phyloP scores from a whole-genome alignment of 2,797 vertebrate genomes.

The Helostoma temminkii region DNA sequence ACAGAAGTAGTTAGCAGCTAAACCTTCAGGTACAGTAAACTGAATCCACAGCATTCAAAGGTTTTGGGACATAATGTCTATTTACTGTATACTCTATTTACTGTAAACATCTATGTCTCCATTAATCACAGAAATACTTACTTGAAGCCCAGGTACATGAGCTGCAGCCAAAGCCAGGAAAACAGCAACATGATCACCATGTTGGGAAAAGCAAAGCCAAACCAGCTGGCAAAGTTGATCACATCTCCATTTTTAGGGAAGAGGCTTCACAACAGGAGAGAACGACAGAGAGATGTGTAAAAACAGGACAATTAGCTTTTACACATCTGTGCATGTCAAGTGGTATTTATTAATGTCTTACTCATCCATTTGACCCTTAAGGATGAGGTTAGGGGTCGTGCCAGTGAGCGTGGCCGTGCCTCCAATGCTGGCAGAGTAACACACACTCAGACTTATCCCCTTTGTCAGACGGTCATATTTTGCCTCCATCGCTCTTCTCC shows the following conservation, averaged over 20 bases:
- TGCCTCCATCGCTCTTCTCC: conserved; percentile 51
- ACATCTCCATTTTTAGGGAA: conserved; percentile 82
- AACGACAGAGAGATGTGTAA: not conserved
- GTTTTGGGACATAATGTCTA: too few species aligned
- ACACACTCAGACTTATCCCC: conserved; percentile 91
- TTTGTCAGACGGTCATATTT: conserved; percentile 86
- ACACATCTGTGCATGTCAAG: not conserved
- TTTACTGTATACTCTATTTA: too few species aligned
- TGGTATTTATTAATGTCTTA: conserved; percentile 72
- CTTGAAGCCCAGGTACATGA: conserved; percentile 90
- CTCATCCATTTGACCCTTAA: conserved; percentile 92
- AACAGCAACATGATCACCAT: conserved; percentile 87
- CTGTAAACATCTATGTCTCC: too few species aligned
- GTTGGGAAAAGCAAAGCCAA: conserved; percentile 91
- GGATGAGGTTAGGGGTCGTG: conserved; percentile 93
- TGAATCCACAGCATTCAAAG: too few species aligned
- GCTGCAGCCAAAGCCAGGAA: conserved; percentile 91
- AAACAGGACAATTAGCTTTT: not conserved
- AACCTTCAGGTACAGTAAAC: too few species aligned
- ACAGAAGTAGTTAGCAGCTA: too few species aligned
- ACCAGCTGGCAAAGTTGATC: conserved; percentile 96
- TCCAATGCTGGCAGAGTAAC: conserved; percentile 94
- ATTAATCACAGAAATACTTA: conserved; percentile 75
- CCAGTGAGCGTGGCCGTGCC: conserved; percentile 94
- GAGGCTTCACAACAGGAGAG: conserved; percentile 77